Base-by-base conservation (phyloP, 2,888 invertebrate species). In the Lasioglossum marginatum region DNA sequence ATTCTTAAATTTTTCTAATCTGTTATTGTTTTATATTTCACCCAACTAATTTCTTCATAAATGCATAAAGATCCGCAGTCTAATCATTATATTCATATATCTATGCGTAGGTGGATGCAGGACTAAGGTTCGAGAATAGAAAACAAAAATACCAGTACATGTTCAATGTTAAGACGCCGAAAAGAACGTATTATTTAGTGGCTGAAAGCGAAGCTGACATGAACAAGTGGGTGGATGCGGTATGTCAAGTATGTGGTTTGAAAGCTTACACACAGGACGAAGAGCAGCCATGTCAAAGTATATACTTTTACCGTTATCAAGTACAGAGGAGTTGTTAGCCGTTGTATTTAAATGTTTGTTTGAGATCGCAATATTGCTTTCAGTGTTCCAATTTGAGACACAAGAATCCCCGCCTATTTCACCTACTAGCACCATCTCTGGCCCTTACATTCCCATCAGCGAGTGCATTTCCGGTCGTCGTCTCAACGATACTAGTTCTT, bases 161-260 rank as follows among this genome's bases (percentile, higher is more conserved):
- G 96, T 99, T 99, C 94, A 98, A 98, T 92, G 97, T 99, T 63
- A 97, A 97, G 94, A 99, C 98, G 77, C 98, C 98, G 57, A 97
- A 97, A 89, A 96, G 99, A 91, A 98, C 97, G 52, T 99, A 99
- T 95, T 99, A 98, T 95, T 96, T 99, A 90, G 99, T 99, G 83
- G 98, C 99, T 0, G 98, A 99, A 92, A 97, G 97, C 52, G 98
- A 99, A 94, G 96, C 97, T 72, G 99, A 99, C 93, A 99, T 99
- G 99, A 97, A 97, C 91, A 97, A 97, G 94, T 99, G 99, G 99
- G 99, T 99, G 16, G 97, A 98, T 93, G 98, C 98, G 85, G 98
- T 99, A 90, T 99, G 99, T 95, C 97, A 97, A 95, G 98, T 98
- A 68, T 99, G 99, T 95, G 98, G 98, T 74, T 95, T 98, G 85